These are phyloP conservation scores for Bovichtus diacanthus DNA, from an alignment of 2,797 vertebrate species.

Conservation along the genomic window DNA sequence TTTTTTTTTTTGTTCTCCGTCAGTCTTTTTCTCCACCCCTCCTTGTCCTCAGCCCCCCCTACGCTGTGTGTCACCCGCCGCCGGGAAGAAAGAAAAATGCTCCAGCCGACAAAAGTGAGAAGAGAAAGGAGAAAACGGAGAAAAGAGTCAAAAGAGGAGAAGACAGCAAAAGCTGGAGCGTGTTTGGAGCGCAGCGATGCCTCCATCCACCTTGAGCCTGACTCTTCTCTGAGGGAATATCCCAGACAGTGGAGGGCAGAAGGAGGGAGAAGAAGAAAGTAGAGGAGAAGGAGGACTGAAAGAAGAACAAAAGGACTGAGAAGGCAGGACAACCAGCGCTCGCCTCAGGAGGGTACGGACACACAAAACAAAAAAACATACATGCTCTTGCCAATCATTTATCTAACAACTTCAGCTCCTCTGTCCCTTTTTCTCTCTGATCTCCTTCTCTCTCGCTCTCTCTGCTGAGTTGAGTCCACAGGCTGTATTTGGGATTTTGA, in stretches of 20 bases:
- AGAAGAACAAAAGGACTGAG: constrained; percentile 43
- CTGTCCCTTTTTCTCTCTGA: constrained; percentile 62
- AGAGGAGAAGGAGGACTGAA: constrained; percentile 28
- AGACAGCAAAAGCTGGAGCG: constrained; percentile 40
- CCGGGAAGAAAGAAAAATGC: constrained; percentile 64
- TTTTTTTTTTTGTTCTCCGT: constrained; percentile 38
- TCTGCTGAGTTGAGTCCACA: constrained; percentile 58
- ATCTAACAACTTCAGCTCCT: constrained; percentile 51
- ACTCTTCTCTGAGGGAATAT: constrained; percentile 75
- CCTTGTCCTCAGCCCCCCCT: constrained; percentile 49
- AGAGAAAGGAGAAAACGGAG: constrained; percentile 34
- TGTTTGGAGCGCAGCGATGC: constrained; percentile 33
- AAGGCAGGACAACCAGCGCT: constrained; percentile 48
- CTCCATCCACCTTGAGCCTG: constrained; percentile 34
- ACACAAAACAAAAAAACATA: constrained; percentile 25
- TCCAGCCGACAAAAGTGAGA: constrained; percentile 43
- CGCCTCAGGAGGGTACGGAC: constrained; percentile 66
- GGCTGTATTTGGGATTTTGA: constrained; percentile 75
- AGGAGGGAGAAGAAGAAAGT: constrained; percentile 42
- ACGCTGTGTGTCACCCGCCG: constrained; percentile 72
- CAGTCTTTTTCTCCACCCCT: constrained; percentile 58
- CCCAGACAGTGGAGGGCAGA: constrained; percentile 34
- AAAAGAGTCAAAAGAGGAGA: constrained; percentile 44
- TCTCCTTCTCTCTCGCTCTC: constrained; percentile 35
- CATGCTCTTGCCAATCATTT: constrained; percentile 45